Base-by-base conservation (phyloP, 2,797 vertebrate species). In the Enteromius unitaeniatus region DNA sequence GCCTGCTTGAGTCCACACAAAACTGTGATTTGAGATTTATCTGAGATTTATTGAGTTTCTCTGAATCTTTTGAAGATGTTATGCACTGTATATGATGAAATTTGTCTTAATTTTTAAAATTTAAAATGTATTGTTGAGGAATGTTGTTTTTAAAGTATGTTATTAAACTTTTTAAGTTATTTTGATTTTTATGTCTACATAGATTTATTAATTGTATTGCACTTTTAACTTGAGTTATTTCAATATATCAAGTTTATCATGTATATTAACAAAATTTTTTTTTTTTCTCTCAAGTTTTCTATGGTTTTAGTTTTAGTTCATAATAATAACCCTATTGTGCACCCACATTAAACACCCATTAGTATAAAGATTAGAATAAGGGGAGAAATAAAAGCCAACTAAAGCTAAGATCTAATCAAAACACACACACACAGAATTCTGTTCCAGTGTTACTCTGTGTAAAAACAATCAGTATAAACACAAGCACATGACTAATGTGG, bases 401-500 rank as follows among this genome's bases (percentile, higher is more conserved):
- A 62, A 62, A 64, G 60, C 60, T 31, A 64, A 64, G 60, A 64
- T 17, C 60, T 8, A 64, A 31, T 31, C 60, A 64, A 64, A 17
- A 64, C n/a, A 45, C 23, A 76, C 45, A 65, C 64, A 76, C 64
- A 62, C 42, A 45, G 10, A 45, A 6, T 62, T 28, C 11, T 62
- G 23, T 62, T 28, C 60, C 14, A 31, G 60, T 31, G 6, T 62
- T 28, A 64, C 26, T 28, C 23, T 28, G 14, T 62, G 60, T 26
- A 64, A 28, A 62, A 31, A 64, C 60, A 64, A 28, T 31, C 26
- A 64, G 60, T 31, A 53, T 42, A 68, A 82, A 84, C 42, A 78
- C 60, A 79, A 77, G 73, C 81, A 68, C 75, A 78, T 62, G 19
- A 62, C 62, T 45, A 69, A 31, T 72, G 65, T 55, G 51, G 60